Base-by-base conservation (phyloP, 2,888 invertebrate species). In the Apamea sordens region DNA sequence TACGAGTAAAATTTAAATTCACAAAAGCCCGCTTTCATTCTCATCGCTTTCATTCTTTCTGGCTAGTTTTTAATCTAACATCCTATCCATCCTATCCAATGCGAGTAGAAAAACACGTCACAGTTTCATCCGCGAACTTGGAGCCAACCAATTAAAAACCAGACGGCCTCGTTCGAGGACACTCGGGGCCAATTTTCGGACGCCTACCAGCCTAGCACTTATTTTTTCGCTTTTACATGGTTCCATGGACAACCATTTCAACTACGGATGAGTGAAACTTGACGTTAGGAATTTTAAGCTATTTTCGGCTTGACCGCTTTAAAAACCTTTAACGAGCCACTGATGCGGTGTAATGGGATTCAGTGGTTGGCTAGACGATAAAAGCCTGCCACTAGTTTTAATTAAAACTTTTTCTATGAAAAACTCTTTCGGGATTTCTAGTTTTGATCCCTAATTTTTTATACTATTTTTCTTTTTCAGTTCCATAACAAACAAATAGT, bases 251-350 rank as follows among this genome's bases (percentile, higher is more conserved):
- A 80, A 88, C 90, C 91, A 90, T 92, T 94, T 93, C 92, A 91
- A 93, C 92, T 91, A 93, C 90, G 92, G 91, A 79, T 89, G 91
- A 92, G 88, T 88, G 91, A 90, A 92, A 92, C 90, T 92, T 89
- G 90, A 93, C 89, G 91, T 92, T 88, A 88, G 91, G 91, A 92
- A 92, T 93, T 94, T 93, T 88, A 87, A 89, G 91, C 91, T 93
- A 94, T 94, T 94, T 93, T 93, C 91, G 85, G 89, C 90, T 92
- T 93, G 92, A 92, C 92, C 93, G 92, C 89, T 88, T 81, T 76
- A 87, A 88, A 84, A 89, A 79, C 91, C 91, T 91, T 92, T 89
- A 91, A 90, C 90, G 85, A 90, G 79, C 89, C 92, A 91, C 86
- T 92, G 93, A 93, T 88, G 90, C 90, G 91, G 79, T 89, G 86